A percentile compares a stretch with the other conserved stretches of the same genome.
Evolutionary conservation across 2,797 vertebrate species (phyloP).

Genomic region (Potorous gilbertii): DNA sequence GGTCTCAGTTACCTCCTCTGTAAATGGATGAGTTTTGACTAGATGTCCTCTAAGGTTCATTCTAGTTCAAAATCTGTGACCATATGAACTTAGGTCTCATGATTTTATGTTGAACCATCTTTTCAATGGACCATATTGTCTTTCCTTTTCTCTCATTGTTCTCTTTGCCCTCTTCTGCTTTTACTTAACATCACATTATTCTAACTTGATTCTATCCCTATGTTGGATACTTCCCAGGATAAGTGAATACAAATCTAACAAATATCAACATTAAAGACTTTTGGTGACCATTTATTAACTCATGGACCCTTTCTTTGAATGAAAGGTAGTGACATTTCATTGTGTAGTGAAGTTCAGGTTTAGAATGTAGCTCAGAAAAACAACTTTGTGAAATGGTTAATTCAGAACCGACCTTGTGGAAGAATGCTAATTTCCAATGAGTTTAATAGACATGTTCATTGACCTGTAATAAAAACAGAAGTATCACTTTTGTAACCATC

Average conservation of each 20-base stretch:
- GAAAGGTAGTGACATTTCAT: neutral
- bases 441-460: neutral
- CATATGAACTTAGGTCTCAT: neutral
- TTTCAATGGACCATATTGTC: neutral
- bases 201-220: neutral
- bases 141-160: neutral
- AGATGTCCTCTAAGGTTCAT: neutral
- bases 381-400: neutral
- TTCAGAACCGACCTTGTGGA: neutral
- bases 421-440: neutral
- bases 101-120: neutral
- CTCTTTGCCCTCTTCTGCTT: neutral
- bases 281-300: neutral
- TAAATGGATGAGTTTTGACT: neutral
- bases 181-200: neutral
- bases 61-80: neutral
- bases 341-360: neutral
- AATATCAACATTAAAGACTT: neutral
- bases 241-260: neutral
- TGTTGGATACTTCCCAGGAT: neutral
- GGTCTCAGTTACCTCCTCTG: neutral
- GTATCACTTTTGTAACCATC: neutral
- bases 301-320: neutral
- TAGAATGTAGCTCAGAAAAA: neutral
- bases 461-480: neutral